Evolutionary conservation across 2,113 vertebrate genomes (phyloP).

Genomic region (Nycticorax nycticorax): DNA sequence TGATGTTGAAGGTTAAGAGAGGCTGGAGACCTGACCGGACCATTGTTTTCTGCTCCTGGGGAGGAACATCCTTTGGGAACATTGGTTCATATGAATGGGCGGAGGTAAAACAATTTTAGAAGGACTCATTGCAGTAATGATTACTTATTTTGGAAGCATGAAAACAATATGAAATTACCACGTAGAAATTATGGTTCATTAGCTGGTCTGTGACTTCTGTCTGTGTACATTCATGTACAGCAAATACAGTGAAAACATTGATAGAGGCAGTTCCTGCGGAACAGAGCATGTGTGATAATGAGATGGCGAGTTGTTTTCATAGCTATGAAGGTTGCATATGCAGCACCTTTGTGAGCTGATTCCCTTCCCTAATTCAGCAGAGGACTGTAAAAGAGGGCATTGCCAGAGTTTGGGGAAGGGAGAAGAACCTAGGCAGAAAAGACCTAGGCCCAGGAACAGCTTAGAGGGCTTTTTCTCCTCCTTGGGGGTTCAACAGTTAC

Average conservation of each 20-base stretch:
- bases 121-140: fast-evolving
- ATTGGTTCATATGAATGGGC: slow-evolving; percentile 94
- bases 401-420: not conserved
- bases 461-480: not conserved
- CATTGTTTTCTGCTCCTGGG: slow-evolving; percentile 90
- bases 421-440: not conserved
- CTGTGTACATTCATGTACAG: not conserved
- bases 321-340: not conserved
- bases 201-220: not conserved
- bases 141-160: not conserved
- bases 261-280: not conserved
- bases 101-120: slow-evolving; percentile 78
- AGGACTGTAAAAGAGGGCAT: not conserved
- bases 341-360: not conserved
- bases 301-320: not conserved
- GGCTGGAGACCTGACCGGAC: slow-evolving; percentile 89
- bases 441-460: not conserved
- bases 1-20: slow-evolving; percentile 78
- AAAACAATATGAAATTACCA: fast-evolving
- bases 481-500: not conserved
- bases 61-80: slow-evolving; percentile 84
- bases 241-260: not conserved
- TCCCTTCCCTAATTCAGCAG: not conserved
- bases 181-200: not conserved
- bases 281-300: not conserved